A percentile compares a stretch with the other conserved stretches of the same genome.
These are phyloP conservation scores for Toxotes chatareus DNA, from an alignment of 2,113 vertebrate species.

Conservation along the genomic window DNA sequence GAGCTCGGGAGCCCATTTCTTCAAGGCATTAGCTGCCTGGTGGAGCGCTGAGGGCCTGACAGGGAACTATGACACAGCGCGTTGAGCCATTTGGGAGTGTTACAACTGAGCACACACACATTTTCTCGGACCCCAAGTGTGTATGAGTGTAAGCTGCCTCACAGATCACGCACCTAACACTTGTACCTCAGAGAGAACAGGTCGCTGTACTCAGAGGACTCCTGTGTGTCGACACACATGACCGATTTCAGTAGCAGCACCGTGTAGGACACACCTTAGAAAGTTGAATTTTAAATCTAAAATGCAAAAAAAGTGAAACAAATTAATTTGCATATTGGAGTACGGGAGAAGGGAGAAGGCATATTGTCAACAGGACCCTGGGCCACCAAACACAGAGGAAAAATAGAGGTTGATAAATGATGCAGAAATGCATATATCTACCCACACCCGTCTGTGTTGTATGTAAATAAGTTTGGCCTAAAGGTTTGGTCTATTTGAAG, in stretches of 20 bases:
- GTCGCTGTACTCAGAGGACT: not conserved
- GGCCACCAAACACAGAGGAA: slow-evolving; percentile 44
- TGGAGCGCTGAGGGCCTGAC: slow-evolving; percentile 77
- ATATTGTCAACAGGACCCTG: slow-evolving; percentile 44
- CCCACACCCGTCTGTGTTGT: slow-evolving; percentile 53
- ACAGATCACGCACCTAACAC: slow-evolving; percentile 33
- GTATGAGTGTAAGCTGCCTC: slow-evolving; percentile 21
- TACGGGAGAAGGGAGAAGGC: slow-evolving; percentile 37
- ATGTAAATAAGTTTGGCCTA: slow-evolving; percentile 75
- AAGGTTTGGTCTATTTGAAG: slow-evolving; percentile 70
- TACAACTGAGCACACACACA: slow-evolving; percentile 57
- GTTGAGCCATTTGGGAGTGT: slow-evolving; percentile 70
- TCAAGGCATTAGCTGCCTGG: slow-evolving; percentile 79
- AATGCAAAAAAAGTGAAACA: slow-evolving; percentile 2
- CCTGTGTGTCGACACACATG: not conserved
- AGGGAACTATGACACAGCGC: slow-evolving; percentile 72
- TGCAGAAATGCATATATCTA: slow-evolving; percentile 57
- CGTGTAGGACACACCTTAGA: slow-evolving; percentile 13
- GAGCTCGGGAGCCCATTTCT: slow-evolving; percentile 76
- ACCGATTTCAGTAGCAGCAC: not conserved
- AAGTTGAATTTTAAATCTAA: slow-evolving; percentile 7
- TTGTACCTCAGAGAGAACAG: slow-evolving; percentile 26
- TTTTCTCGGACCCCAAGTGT: slow-evolving; percentile 36
- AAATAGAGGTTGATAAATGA: slow-evolving; percentile 72
- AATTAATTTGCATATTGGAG: slow-evolving; percentile 40